phyloP scores from a whole-genome alignment of 2,888 invertebrate genomes.

The Fabriciana adippe region DNA sequence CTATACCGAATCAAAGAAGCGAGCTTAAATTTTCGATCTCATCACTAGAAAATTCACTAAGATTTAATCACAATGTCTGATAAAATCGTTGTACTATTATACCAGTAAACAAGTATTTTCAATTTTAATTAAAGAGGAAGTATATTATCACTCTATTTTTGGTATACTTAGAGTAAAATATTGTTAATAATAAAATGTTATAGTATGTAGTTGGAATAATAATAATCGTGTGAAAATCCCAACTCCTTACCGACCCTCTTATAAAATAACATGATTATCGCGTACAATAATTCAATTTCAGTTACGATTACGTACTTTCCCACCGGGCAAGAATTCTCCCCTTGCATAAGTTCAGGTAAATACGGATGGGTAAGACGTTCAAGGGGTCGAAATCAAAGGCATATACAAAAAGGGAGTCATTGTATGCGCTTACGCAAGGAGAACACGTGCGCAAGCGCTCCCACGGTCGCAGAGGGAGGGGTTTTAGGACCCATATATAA shows the following conservation, averaged over 20 bases:
- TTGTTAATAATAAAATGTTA: not conserved
- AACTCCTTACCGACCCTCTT: slow-evolving; percentile 66
- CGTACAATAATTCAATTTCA: slow-evolving; percentile 70
- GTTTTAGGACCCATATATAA: slow-evolving; percentile 68
- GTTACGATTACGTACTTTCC: slow-evolving; percentile 71
- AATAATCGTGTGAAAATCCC: slow-evolving; percentile 73
- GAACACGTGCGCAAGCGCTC: slow-evolving; percentile 73
- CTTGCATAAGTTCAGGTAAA: slow-evolving; percentile 71
- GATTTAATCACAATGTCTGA: not conserved
- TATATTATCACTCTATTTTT: no score
- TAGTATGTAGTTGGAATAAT: slow-evolving; percentile 47
- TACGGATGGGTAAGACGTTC: slow-evolving; percentile 74
- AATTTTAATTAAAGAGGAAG: no score
- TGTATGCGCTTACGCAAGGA: slow-evolving; percentile 76
- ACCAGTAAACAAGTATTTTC: not conserved
- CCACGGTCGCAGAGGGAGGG: slow-evolving; percentile 69
- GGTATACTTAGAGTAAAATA: no score
- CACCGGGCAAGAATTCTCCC: slow-evolving; percentile 77
- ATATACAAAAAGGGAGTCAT: slow-evolving; percentile 70
- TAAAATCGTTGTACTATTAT: not conserved
- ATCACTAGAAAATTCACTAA: not conserved
- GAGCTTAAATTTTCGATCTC: not conserved
- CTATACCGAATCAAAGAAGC: not conserved
- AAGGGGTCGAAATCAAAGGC: slow-evolving; percentile 73
- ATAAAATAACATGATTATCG: slow-evolving; percentile 62